Conservation (phyloP, 2,113 vertebrate genomes). For the Manacus vitellinus region DNA sequence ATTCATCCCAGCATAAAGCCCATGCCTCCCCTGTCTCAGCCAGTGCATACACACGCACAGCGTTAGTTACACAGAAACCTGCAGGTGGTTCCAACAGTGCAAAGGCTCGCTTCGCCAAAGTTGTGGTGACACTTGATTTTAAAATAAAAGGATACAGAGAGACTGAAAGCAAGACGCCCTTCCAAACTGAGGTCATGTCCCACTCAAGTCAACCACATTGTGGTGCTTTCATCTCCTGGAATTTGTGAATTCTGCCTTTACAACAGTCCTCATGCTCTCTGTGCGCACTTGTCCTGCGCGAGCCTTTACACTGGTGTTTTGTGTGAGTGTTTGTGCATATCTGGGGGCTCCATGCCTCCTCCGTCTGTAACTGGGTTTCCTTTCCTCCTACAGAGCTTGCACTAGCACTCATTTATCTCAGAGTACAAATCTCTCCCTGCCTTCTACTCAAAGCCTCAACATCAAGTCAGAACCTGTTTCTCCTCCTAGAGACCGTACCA, state of each 20-base stretch:
- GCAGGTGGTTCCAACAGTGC: constrained; percentile 2
- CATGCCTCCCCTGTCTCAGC: background rate
- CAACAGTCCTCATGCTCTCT: background rate
- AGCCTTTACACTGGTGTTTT: constrained; percentile 70
- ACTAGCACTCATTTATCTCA: constrained; percentile 99
- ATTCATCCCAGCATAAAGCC: background rate
- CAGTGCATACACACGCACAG: background rate
- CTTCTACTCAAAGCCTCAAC: constrained; percentile 99
- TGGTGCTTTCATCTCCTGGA: background rate
- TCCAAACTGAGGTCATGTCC: background rate
- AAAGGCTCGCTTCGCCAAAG: constrained; percentile 18
- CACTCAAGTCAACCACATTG: background rate
- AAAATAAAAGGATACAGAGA: background rate
- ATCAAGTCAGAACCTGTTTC: constrained; percentile 99
- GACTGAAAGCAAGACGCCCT: background rate
- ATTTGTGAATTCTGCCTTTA: background rate
- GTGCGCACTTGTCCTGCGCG: background rate
- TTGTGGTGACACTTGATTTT: background rate
- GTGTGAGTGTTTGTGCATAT: constrained; percentile 81
- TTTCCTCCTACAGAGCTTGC: constrained; percentile 99
- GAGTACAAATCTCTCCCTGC: constrained; percentile 99
- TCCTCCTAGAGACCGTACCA: constrained; percentile 99
- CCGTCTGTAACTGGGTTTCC: constrained; percentile 94
- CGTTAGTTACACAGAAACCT: background rate
- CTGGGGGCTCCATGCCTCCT: constrained; percentile 81